phyloP scores from a whole-genome alignment of 2,888 invertebrate species.

The Anagyrus pseudococci region DNA sequence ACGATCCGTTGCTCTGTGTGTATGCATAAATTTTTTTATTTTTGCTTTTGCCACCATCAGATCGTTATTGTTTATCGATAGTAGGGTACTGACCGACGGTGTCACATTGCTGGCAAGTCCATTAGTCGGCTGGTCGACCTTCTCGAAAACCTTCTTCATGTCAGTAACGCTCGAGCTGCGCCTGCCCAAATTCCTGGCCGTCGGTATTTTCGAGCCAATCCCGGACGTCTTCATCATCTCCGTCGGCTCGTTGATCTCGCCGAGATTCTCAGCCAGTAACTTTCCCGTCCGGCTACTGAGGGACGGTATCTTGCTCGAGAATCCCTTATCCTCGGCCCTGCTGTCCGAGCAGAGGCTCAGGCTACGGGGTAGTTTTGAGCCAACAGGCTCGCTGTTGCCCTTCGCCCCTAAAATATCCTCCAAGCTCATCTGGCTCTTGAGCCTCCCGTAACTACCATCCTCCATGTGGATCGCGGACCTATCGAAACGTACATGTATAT shows the following conservation, averaged over 20 bases:
- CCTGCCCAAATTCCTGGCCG: slow-evolving; percentile 47
- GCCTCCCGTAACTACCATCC: slow-evolving; percentile 48
- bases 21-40: not conserved
- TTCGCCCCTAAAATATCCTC: slow-evolving; percentile 54
- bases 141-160: slow-evolving; percentile 68
- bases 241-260: slow-evolving; percentile 27
- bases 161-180: slow-evolving; percentile 65
- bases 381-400: not conserved
- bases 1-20: slow-evolving; percentile 5
- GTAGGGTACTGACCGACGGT: not conserved
- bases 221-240: not conserved
- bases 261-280: slow-evolving; percentile 23
- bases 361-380: slow-evolving; percentile 37
- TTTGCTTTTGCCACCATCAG: not conserved
- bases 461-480: slow-evolving; percentile 55
- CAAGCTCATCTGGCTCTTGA: slow-evolving; percentile 53
- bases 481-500: not conserved
- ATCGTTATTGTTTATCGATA: no score
- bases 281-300: slow-evolving; percentile 30
- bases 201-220: slow-evolving; percentile 50
- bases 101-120: no score
- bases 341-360: slow-evolving; percentile 30
- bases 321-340: slow-evolving; percentile 44
- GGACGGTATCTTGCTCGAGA: slow-evolving; percentile 51
- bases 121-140: slow-evolving; percentile 35